These are phyloP conservation scores for Tipula helvola DNA, from an alignment of 2,888 invertebrate species.

Conservation along the genomic window DNA sequence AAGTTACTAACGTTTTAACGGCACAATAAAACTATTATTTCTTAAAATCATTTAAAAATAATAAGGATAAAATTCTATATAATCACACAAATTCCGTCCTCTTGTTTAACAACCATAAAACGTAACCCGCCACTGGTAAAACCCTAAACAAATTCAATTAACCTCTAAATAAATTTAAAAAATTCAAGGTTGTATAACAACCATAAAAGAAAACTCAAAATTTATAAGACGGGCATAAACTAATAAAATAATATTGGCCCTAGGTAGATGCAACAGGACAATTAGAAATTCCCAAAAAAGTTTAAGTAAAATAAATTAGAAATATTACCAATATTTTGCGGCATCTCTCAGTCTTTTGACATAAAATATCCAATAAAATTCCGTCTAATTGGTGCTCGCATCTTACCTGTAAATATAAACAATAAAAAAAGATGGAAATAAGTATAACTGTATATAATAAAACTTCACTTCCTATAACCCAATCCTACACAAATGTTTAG, in stretches of 20 bases:
- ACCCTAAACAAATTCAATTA: background rate
- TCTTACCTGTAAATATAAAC: background rate
- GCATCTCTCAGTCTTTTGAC: background rate
- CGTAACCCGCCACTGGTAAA: too few species aligned
- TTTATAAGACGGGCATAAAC: background rate
- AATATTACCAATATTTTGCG: background rate
- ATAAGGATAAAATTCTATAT: too few species aligned
- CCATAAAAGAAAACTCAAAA: background rate
- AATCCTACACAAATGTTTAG: background rate
- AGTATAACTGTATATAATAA: background rate
- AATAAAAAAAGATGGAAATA: background rate
- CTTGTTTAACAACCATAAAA: too few species aligned
- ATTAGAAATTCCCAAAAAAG: background rate
- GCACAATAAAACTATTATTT: too few species aligned
- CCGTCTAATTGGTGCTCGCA: background rate
- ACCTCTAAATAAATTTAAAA: background rate
- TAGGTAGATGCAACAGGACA: background rate
- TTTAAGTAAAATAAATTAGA: background rate
- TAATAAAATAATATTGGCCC: background rate
- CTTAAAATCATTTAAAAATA: too few species aligned
- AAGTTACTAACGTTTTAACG: too few species aligned
- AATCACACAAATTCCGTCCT: too few species aligned
- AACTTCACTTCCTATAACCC: background rate
- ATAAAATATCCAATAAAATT: background rate
- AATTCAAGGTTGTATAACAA: background rate